These are phyloP conservation scores for Ridgeia piscesae DNA, from an alignment of 1,140 invertebrate genomes.

Conservation along the genomic window DNA sequence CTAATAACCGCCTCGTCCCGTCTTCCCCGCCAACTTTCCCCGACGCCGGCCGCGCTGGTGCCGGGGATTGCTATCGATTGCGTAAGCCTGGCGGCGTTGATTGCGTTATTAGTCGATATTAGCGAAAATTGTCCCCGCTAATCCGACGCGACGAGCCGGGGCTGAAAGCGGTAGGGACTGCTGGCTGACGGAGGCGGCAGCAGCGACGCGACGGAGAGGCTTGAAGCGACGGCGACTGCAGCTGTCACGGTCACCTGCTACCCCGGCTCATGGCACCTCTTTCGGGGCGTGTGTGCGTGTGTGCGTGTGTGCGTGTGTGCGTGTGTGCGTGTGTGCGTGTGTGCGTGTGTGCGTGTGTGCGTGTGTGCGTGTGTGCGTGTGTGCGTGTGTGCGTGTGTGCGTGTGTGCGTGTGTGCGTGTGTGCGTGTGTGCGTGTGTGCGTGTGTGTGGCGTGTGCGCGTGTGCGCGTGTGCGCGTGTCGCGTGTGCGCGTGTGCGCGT, in stretches of 20 bases:
- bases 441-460: no score
- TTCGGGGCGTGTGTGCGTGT: no score
- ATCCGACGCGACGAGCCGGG: neutral
- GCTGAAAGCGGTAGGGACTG: neutral
- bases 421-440: no score
- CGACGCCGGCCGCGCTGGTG: neutral
- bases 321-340: no score
- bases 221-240: neutral
- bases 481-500: no score
- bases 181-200: no score
- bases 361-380: no score
- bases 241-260: neutral
- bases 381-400: no score
- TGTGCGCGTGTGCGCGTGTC: no score
- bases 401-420: no score
- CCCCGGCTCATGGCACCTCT: neutral
- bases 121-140: neutral
- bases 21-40: neutral
- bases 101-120: slow-evolving; percentile 6
- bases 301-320: no score
- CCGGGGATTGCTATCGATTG: neutral
- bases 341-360: no score
- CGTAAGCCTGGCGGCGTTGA: neutral
- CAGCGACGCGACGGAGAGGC: neutral
- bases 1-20: neutral